Base-by-base conservation (phyloP, 2,113 vertebrate species). In the Nannobrachium achirus region DNA sequence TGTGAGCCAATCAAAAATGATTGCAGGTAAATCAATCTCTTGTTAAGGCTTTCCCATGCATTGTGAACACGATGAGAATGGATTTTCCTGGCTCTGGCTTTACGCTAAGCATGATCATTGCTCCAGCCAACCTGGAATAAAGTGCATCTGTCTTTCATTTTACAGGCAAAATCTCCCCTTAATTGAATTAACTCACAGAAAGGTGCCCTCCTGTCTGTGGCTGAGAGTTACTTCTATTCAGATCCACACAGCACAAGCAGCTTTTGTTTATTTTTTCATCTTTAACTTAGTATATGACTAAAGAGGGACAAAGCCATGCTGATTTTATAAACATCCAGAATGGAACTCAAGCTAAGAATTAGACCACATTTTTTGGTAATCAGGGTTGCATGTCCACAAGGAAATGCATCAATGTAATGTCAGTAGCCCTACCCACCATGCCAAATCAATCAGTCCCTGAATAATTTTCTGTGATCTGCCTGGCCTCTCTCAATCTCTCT, bases 61-160 rank as follows among this genome's bases (percentile, higher is more conserved):
- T 51, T 18, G 39, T 49, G 39, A 53, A 66, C 45, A 71, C 38
- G 63, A 38, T 40, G 16, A 19, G 51, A 74, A 61, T 14, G 66
- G n/a, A 59, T 81, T 78, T 89, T 76, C 44, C 58, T 86, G 71
- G 73, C 79, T 60, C 46, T 51, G 39, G 56, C n/a, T 10, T 55
- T 73, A 75, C 59, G 66, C 13, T 56, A 66, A 63, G 56, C 64
- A 58, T 52, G 60, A 67, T 83, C 41, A 64, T 25, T 62, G 18
- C 55, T 49, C 42, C 48, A 63, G 42, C 18, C 39, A 56, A 66
- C 64, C 72, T 67, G 44, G 19, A 63, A 82, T 80, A 77, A 57
- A 48, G 71, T 82, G 53, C 75, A 71, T 81, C 72, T 85, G 83
- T 64, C 64, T 79, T 68, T 87, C 67, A 82, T 80, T 86, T 82